Percentiles rank a stretch among this genome's conserved stretches.
Evolutionary conservation across 1,140 invertebrate species (phyloP).

Genomic region (Drosophila pandora): DNA sequence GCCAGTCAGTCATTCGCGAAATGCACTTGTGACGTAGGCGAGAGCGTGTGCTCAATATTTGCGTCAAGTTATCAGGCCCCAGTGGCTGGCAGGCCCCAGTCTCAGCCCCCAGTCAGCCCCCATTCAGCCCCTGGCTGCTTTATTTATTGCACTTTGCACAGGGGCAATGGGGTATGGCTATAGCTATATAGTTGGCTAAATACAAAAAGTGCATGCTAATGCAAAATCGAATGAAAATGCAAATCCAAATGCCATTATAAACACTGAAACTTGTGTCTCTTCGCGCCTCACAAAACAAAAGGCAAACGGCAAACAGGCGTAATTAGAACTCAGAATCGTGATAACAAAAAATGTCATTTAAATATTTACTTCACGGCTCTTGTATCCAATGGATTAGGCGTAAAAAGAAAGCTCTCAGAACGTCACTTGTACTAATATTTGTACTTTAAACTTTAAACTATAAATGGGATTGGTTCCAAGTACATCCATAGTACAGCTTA

Average conservation of each 20-base stretch:
- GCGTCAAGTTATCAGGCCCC: slow-evolving; percentile 23
- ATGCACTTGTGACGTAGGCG: slow-evolving; percentile 58
- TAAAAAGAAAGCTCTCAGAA: slow-evolving; percentile 3
- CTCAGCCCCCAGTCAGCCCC: background rate
- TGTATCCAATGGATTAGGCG: slow-evolving; percentile 28
- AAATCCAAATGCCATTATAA: slow-evolving; percentile 6
- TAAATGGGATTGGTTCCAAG: no score
- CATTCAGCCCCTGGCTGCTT: background rate
- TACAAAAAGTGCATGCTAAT: slow-evolving; percentile 54
- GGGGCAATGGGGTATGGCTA: slow-evolving; percentile 22
- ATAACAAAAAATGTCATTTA: slow-evolving; percentile 55
- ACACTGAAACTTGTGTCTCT: slow-evolving; percentile 1
- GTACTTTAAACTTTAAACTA: slow-evolving; percentile 16
- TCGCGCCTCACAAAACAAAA: slow-evolving; percentile 33
- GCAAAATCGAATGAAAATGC: slow-evolving; percentile 39
- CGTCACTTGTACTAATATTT: slow-evolving; percentile 4
- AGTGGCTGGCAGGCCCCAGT: slow-evolving; percentile 3
- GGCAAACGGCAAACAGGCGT: slow-evolving; percentile 18
- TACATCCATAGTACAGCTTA: no score
- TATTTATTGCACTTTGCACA: slow-evolving; percentile 72
- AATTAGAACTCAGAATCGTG: slow-evolving; percentile 37
- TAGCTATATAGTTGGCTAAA: slow-evolving; percentile 4
- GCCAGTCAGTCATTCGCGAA: slow-evolving; percentile 31
- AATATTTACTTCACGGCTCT: slow-evolving; percentile 20
- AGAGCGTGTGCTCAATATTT: slow-evolving; percentile 42